phyloP scores from a whole-genome alignment of 2,113 vertebrate species.

The Epinephelus moara region DNA sequence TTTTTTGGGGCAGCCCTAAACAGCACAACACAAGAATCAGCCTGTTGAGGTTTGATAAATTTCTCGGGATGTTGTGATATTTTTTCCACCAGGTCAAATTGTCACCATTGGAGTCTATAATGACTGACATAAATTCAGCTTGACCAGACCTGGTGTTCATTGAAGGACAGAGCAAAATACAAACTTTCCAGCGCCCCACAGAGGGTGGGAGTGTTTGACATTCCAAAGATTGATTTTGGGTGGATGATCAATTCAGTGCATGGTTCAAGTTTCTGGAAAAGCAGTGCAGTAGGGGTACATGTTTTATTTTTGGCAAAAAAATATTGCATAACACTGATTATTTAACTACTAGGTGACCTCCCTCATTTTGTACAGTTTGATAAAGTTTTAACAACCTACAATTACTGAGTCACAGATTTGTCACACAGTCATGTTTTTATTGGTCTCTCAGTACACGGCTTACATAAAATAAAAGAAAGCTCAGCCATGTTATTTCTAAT shows the following conservation, averaged over 20 bases:
- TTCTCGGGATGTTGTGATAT: conserved; percentile 9
- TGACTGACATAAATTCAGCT: neutral
- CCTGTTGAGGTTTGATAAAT: neutral
- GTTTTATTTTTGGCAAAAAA: neutral
- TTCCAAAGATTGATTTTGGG: conserved; percentile 1
- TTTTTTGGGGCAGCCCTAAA: too few relatives aligned
- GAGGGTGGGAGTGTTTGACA: neutral
- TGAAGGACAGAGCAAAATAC: neutral
- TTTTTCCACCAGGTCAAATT: conserved; percentile 29
- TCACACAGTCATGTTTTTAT: neutral
- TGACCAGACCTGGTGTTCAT: neutral
- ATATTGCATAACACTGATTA: neutral
- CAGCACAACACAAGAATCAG: conserved; percentile 1
- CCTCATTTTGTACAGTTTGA: neutral
- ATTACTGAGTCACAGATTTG: neutral
- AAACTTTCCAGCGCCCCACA: neutral
- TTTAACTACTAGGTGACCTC: neutral
- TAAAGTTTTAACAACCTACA: neutral
- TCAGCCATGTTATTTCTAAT: neutral
- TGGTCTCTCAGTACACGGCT: neutral
- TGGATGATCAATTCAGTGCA: neutral
- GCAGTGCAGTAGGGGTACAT: neutral
- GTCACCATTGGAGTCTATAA: conserved; percentile 1
- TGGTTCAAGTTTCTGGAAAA: neutral
- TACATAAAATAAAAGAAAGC: neutral